Evolutionary conservation across 2,113 vertebrate species (phyloP).

Genomic region (Acanthisitta chloris): DNA sequence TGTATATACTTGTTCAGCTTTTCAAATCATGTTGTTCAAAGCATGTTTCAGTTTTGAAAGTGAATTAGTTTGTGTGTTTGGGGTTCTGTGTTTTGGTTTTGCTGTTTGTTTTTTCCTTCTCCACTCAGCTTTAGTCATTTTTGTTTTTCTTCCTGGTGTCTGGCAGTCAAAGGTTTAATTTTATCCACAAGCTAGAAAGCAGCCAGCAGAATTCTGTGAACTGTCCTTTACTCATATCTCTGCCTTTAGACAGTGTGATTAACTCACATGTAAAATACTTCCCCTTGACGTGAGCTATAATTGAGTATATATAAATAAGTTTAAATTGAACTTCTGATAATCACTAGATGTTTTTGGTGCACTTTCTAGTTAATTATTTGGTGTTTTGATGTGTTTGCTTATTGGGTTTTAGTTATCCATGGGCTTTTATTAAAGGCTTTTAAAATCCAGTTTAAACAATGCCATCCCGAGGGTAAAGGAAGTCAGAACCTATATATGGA

Average conservation of each 20-base stretch:
- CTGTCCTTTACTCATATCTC: not conserved
- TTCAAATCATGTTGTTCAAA: not conserved
- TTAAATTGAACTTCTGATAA: not conserved
- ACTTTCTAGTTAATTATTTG: not conserved
- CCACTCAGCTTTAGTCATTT: not conserved
- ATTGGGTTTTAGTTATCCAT: not conserved
- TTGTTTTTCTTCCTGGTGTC: not conserved
- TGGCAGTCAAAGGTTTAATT: not conserved
- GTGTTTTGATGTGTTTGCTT: not conserved
- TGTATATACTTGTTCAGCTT: not conserved
- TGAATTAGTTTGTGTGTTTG: not conserved
- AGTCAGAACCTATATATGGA: not conserved
- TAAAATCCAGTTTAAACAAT: not conserved
- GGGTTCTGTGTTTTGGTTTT: not conserved
- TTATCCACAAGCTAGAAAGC: not conserved
- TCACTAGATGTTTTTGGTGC: not conserved
- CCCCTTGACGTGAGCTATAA: not conserved
- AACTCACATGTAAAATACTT: not conserved
- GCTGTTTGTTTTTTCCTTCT: not conserved
- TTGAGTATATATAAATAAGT: not conserved
- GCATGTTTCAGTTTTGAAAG: not conserved
- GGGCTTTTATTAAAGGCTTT: not conserved
- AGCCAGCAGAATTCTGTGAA: not conserved
- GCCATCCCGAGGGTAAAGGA: not conserved
- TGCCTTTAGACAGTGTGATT: not conserved